Evolutionary conservation across 2,888 invertebrate species (phyloP).

Genomic region (Tetanocera ferruginea): DNA sequence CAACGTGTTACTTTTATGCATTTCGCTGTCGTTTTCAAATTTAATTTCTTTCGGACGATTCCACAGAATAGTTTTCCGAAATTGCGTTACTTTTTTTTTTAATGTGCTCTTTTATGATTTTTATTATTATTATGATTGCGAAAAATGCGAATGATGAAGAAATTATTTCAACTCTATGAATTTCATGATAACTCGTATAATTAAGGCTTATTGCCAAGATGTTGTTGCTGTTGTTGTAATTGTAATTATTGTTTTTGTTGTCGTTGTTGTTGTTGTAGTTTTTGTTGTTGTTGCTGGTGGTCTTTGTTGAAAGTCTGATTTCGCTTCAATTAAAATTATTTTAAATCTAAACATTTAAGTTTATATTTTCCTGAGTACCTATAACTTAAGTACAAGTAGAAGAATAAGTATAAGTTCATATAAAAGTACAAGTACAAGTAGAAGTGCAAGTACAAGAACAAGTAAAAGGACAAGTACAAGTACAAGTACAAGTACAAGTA

Average conservation of each 20-base stretch:
- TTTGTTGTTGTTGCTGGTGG: background rate
- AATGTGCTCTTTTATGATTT: background rate
- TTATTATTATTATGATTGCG: background rate
- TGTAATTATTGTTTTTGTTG: background rate
- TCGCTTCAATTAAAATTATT: constrained; percentile 18
- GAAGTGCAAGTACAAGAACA: no score
- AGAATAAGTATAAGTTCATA: no score
- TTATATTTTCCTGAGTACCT: no score
- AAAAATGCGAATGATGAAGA: constrained; percentile 3
- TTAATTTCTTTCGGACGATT: background rate
- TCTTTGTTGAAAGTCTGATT: constrained; percentile 7
- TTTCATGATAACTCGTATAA: constrained; percentile 12
- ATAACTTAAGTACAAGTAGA: no score
- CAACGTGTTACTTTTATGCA: background rate
- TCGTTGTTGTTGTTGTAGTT: background rate
- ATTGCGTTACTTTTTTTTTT: background rate
- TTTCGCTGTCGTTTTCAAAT: background rate
- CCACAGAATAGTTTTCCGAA: background rate
- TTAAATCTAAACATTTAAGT: background rate
- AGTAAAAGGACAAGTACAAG: no score
- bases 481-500: no score
- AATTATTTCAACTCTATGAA: constrained; percentile 22
- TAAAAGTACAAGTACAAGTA: no score
- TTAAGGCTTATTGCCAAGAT: constrained; percentile 7
- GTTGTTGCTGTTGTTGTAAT: background rate